phyloP scores from a whole-genome alignment of 2,113 vertebrate genomes.

The Neogobius melanostomus region DNA sequence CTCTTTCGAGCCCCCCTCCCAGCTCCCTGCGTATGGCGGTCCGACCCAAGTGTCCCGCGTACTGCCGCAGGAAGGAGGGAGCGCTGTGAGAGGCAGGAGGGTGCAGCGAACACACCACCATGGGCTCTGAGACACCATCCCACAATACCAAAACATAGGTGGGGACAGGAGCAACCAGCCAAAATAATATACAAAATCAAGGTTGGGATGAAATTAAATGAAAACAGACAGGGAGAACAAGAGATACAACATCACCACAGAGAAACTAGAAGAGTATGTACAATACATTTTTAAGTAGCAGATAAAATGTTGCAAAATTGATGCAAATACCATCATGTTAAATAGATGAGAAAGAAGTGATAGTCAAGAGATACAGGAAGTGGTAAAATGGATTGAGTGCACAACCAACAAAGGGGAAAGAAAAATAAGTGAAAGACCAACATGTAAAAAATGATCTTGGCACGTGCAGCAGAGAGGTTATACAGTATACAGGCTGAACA shows the following conservation, averaged over 20 bases:
- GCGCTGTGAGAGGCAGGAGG: conserved; percentile 80
- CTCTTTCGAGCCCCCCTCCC: conserved; percentile 72
- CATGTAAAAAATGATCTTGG: conserved; percentile 8
- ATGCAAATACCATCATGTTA: conserved; percentile 10
- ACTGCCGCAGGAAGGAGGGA: conserved; percentile 81
- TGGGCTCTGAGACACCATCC: conserved; percentile 65
- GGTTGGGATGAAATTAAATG: conserved; percentile 7
- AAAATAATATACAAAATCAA: conserved; percentile 4
- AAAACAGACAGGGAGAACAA: conserved; percentile 16
- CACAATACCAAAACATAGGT: conserved; percentile 22
- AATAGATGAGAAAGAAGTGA: conserved; percentile 7
- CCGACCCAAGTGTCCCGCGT: conserved; percentile 78
- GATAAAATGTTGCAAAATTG: conserved; percentile 15
- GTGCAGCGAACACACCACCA: conserved; percentile 71
- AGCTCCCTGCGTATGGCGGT: conserved; percentile 77
- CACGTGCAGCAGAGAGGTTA: background rate
- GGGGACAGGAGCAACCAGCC: background rate
- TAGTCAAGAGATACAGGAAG: conserved; percentile 21
- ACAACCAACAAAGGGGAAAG: background rate
- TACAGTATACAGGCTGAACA: background rate
- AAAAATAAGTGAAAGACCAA: conserved; percentile 1
- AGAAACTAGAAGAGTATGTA: conserved; percentile 41
- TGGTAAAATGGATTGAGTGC: conserved; percentile 37
- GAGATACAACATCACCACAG: conserved; percentile 55
- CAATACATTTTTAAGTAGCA: conserved; percentile 16